A percentile compares a stretch with the other conserved stretches of the same genome.
Evolutionary conservation across 2,113 vertebrate genomes (phyloP).

Genomic region (Cyprinodon tularosa): DNA sequence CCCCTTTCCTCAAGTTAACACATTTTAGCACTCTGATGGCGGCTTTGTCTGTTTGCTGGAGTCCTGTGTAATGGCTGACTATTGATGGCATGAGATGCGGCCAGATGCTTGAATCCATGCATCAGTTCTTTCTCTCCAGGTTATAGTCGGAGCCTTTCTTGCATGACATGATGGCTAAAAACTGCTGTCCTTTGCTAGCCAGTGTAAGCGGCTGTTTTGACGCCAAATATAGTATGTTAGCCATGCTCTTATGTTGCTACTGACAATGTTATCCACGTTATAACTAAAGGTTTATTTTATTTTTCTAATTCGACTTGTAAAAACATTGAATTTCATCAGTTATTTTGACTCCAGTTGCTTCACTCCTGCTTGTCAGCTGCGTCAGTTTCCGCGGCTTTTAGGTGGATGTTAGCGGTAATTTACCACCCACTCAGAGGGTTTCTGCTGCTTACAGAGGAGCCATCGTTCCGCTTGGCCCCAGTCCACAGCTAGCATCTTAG

Average conservation of each 20-base stretch:
- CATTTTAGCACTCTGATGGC: constrained; percentile 16
- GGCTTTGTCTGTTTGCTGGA: constrained; percentile 69
- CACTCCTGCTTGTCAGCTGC: constrained; percentile 48
- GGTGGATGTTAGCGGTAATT: constrained; percentile 43
- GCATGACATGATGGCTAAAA: not conserved
- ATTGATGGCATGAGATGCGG: constrained; percentile 48
- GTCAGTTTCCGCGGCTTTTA: constrained; percentile 69
- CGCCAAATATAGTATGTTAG: not conserved
- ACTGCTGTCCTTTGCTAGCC: not conserved
- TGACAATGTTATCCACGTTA: not conserved
- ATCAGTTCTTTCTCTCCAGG: constrained; percentile 35
- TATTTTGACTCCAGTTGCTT: not conserved
- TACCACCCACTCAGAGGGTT: constrained; percentile 50
- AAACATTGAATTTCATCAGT: constrained; percentile 2
- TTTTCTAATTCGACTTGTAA: not conserved
- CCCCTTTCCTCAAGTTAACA: not conserved
- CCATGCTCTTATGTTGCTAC: not conserved
- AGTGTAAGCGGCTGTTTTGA: not conserved
- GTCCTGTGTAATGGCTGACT: constrained; percentile 65
- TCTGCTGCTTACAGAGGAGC: constrained; percentile 46
- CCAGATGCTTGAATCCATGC: constrained; percentile 2
- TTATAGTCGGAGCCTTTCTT: constrained; percentile 40
- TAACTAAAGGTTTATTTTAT: not conserved
- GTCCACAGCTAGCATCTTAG: constrained; percentile 43
- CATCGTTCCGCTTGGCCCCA: constrained; percentile 37